These are phyloP conservation scores for Atherix ibis DNA, from an alignment of 2,888 invertebrate genomes.

Conservation along the genomic window DNA sequence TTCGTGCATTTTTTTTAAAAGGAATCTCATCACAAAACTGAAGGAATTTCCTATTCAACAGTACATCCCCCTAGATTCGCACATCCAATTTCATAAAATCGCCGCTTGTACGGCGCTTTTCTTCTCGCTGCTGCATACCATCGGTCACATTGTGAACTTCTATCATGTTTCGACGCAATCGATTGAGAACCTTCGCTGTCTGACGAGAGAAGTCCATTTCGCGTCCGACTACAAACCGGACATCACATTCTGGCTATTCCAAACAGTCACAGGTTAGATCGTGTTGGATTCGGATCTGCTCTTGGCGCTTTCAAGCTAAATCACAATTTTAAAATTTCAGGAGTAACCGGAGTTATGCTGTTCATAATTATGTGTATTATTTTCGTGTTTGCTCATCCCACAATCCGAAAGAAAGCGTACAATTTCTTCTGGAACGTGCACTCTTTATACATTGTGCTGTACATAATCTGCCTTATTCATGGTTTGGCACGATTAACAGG, in stretches of 20 bases:
- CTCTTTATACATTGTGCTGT: constrained; percentile 71
- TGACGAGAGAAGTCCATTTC: constrained; percentile 87
- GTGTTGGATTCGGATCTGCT: constrained; percentile 3
- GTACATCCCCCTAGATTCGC: constrained; percentile 85
- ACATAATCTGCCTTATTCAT: constrained; percentile 73
- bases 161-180: constrained; percentile 95
- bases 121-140: constrained; percentile 81
- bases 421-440: constrained; percentile 94
- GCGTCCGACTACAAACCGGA: constrained; percentile 88
- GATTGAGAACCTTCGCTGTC: constrained; percentile 75
- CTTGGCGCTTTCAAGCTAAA: background rate
- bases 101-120: constrained; percentile 88
- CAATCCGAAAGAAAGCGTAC: constrained; percentile 81
- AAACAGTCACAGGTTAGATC: constrained; percentile 70
- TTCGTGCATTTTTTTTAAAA: too few species aligned
- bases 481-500: constrained; percentile 84
- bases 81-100: constrained; percentile 94
- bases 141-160: constrained; percentile 93
- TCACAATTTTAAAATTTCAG: constrained; percentile 33
- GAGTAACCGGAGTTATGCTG: constrained; percentile 71
- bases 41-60: constrained; percentile 90
- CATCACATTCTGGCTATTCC: constrained; percentile 89
- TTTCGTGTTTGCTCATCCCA: constrained; percentile 91
- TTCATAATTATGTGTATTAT: constrained; percentile 88
- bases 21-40: constrained; percentile 78